Conservation (phyloP, 2,888 invertebrate species). For the Oscheius myriophilus region DNA sequence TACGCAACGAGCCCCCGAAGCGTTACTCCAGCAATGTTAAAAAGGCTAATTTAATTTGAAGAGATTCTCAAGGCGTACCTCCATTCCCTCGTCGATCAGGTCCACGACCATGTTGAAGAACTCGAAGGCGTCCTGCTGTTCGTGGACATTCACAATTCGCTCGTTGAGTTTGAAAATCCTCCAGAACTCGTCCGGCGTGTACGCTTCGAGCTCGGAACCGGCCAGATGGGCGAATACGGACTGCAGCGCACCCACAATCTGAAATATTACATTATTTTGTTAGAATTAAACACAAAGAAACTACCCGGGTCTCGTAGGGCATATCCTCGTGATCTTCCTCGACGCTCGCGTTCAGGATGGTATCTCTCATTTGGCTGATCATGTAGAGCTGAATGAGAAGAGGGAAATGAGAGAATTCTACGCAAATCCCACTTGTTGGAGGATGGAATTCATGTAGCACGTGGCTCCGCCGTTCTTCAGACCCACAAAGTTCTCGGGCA, state of each 20-base stretch:
- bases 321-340: conserved; percentile 1
- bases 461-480: conserved; percentile 98
- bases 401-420: background rate
- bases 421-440: conserved; percentile 80
- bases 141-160: conserved; percentile 91
- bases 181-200: conserved; percentile 96
- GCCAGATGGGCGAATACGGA: conserved; percentile 96
- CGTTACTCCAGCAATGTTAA: too few species aligned
- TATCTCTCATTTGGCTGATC: conserved; percentile 12
- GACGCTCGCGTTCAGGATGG: conserved; percentile 6
- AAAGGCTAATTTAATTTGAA: too few species aligned
- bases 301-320: conserved; percentile 10
- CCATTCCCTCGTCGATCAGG: conserved; percentile 31
- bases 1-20: too few species aligned
- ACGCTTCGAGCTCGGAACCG: conserved; percentile 93
- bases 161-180: conserved; percentile 86
- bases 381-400: conserved; percentile 20
- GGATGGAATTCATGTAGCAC: conserved; percentile 98
- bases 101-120: conserved; percentile 85
- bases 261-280: background rate
- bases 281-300: background rate
- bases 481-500: conserved; percentile 90
- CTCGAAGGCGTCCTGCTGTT: conserved; percentile 98
- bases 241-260: conserved; percentile 90
- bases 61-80: conserved; percentile 2